Evolutionary conservation across 2,797 vertebrate genomes (phyloP).

Genomic region (Gymnothorax reevesii): DNA sequence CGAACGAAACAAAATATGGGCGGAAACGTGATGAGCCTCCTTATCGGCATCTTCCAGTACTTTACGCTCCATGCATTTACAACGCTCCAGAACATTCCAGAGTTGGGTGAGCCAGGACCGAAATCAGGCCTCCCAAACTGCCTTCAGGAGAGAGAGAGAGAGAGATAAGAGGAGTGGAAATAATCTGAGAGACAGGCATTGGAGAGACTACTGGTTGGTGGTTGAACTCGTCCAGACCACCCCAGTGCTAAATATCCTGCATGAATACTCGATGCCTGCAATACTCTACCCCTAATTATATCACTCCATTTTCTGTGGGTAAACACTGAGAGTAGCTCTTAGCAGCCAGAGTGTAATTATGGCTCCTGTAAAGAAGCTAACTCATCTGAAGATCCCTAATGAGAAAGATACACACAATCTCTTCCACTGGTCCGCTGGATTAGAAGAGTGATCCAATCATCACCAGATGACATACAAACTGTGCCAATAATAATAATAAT

Average conservation of each 20-base stretch:
- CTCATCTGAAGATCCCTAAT: no score
- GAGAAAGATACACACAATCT: not conserved
- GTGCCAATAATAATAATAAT: no score
- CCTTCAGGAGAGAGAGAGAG: no score
- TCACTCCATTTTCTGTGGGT: not conserved
- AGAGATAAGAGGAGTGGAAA: not conserved
- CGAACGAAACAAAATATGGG: slow-evolving; percentile 1
- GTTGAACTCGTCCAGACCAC: not conserved
- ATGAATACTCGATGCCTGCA: not conserved
- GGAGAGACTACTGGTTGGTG: not conserved
- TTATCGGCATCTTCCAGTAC: slow-evolving; percentile 8
- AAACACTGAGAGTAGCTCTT: not conserved
- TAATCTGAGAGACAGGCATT: not conserved
- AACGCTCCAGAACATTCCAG: slow-evolving; percentile 12
- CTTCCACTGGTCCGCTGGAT: not conserved
- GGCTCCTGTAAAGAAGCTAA: not conserved
- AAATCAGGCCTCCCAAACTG: slow-evolving; percentile 11
- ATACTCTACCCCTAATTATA: not conserved
- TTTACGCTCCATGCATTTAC: slow-evolving; percentile 9
- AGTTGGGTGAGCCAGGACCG: not conserved
- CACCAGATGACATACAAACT: not conserved
- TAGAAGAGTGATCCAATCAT: not conserved
- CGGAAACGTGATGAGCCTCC: slow-evolving; percentile 15
- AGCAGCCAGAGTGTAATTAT: not conserved
- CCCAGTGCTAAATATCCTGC: slow-evolving; percentile 7